Percentiles rank a stretch among this genome's conserved stretches.
Evolutionary conservation across 2,113 vertebrate species (phyloP).

Genomic region (Serilophus lunatus): DNA sequence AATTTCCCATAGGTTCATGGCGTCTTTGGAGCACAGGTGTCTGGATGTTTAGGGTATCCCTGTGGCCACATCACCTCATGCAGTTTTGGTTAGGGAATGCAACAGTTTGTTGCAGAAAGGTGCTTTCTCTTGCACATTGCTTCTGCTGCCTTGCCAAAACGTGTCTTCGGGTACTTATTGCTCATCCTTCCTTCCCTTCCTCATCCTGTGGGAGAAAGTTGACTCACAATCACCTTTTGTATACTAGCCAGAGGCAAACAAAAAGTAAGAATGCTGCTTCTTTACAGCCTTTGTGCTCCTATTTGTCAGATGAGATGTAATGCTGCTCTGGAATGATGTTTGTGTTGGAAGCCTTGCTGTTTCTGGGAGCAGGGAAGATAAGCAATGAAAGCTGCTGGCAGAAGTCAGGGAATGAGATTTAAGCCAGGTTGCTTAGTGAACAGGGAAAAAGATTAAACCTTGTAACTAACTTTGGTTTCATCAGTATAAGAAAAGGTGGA

Average conservation of each 20-base stretch:
- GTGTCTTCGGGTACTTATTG: neutral
- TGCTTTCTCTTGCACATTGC: neutral
- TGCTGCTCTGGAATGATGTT: neutral
- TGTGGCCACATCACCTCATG: neutral
- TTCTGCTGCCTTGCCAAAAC: neutral
- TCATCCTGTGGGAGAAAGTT: neutral
- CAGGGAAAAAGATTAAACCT: neutral
- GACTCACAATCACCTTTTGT: neutral
- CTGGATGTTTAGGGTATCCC: neutral
- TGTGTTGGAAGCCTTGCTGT: neutral
- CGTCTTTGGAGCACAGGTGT: neutral
- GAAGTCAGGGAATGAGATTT: neutral
- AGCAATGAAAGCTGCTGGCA: neutral
- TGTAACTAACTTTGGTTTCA: neutral
- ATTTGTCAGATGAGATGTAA: rapidly evolving
- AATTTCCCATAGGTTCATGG: neutral
- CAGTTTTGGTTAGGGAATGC: neutral
- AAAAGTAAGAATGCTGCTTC: neutral
- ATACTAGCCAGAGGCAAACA: neutral
- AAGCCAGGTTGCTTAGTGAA: neutral
- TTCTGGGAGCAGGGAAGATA: neutral
- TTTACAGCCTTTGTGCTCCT: neutral
- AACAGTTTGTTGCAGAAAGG: neutral
- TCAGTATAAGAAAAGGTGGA: neutral
- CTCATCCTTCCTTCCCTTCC: neutral